These are phyloP conservation scores for Cheilosia pagana DNA, from an alignment of 2,888 invertebrate genomes.

Conservation along the genomic window DNA sequence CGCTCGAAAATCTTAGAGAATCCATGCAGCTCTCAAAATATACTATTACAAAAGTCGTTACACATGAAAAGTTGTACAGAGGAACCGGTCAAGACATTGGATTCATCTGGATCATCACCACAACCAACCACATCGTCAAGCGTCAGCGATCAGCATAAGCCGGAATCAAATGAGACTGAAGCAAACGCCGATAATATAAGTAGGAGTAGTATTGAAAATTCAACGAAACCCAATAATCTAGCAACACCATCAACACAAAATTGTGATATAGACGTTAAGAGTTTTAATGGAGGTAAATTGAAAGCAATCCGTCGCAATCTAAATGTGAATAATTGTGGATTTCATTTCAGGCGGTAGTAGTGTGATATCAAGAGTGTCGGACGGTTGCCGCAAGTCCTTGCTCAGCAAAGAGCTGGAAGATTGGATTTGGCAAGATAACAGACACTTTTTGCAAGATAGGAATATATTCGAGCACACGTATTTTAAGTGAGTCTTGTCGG, in stretches of 20 bases:
- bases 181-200: conserved; percentile 67
- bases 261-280: conserved; percentile 82
- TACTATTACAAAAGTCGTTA: conserved; percentile 51
- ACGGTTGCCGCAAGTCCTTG: conserved; percentile 78
- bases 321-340: not conserved
- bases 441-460: conserved; percentile 96
- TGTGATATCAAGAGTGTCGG: conserved; percentile 60
- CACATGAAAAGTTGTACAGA: conserved; percentile 47
- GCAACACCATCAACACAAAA: conserved; percentile 78
- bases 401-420: conserved; percentile 89
- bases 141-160: conserved; percentile 54
- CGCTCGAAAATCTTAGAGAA: conserved; percentile 52
- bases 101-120: conserved; percentile 14
- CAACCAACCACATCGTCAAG: conserved; percentile 48
- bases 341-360: conserved; percentile 34
- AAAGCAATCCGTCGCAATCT: not conserved
- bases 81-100: conserved; percentile 34
- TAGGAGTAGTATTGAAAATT: conserved; percentile 69
- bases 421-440: conserved; percentile 99
- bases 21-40: conserved; percentile 65
- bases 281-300: conserved; percentile 63
- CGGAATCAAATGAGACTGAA: conserved; percentile 68
- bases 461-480: conserved; percentile 98
- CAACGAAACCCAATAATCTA: conserved; percentile 79
- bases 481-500: conserved; percentile 89